phyloP scores from a whole-genome alignment of 2,888 invertebrate species.

The Endotricha flammealis region DNA sequence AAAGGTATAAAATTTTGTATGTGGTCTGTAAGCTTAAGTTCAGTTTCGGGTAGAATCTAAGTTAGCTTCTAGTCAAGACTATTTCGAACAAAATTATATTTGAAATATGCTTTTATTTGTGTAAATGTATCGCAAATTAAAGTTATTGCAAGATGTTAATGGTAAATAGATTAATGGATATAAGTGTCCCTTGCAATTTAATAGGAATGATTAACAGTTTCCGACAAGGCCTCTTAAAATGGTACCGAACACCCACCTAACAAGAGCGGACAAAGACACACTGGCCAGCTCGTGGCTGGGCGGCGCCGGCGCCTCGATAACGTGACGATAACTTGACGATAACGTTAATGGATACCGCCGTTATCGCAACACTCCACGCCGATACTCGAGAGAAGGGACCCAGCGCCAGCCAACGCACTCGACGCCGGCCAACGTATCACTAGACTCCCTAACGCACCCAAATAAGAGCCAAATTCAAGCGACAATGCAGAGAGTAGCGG shows the following conservation, averaged over 20 bases:
- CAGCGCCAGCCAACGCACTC: constrained; percentile 12
- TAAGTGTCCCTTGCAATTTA: constrained; percentile 2
- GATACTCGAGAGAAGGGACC: constrained; percentile 30
- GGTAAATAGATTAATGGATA: too few species aligned
- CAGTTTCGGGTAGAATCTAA: too few species aligned
- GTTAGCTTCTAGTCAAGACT: too few species aligned
- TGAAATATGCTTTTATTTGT: too few species aligned
- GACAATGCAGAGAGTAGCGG: constrained; percentile 18
- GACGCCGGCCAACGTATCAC: constrained; percentile 10
- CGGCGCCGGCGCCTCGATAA: constrained; percentile 62
- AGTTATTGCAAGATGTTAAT: too few species aligned
- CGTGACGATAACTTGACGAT: constrained; percentile 61
- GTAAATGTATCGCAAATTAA: too few species aligned
- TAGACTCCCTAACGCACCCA: constrained; percentile 20
- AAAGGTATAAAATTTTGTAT: too few species aligned
- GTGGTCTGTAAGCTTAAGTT: too few species aligned
- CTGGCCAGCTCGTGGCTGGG: constrained; percentile 38
- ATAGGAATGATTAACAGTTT: constrained; percentile 12
- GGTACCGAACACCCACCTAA: constrained; percentile 29
- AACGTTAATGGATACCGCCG: constrained; percentile 69
- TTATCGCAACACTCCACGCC: constrained; percentile 43
- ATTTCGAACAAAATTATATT: too few species aligned
- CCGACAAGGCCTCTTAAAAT: constrained; percentile 18
- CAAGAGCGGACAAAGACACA: constrained; percentile 43
- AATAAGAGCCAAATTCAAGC: constrained; percentile 40